Conservation (phyloP, 2,888 invertebrate genomes). For the Lamellibrachia columna region DNA sequence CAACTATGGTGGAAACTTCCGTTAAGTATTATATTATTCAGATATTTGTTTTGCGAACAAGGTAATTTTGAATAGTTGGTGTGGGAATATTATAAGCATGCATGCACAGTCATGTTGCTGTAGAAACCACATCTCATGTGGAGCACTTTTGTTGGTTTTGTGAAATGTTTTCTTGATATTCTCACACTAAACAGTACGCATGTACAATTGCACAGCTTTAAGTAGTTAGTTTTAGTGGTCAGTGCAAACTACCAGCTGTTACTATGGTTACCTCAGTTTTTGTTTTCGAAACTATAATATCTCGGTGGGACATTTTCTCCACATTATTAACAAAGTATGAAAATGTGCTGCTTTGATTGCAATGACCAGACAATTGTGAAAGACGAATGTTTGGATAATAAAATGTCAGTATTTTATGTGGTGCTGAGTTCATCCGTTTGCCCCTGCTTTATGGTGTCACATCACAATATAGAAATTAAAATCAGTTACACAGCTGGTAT, state of each 20-base stretch:
- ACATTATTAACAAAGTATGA: not conserved
- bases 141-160: slow-evolving; percentile 12
- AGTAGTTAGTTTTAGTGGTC: not conserved
- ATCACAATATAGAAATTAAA: no score
- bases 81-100: not conserved
- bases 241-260: not conserved
- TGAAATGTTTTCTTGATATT: slow-evolving; percentile 5
- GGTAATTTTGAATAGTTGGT: not conserved
- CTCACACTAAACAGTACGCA: not conserved
- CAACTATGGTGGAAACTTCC: not conserved
- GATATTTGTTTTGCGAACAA: not conserved
- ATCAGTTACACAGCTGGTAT: no score
- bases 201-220: not conserved
- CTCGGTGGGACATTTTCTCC: not conserved
- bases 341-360: not conserved
- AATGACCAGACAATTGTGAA: not conserved
- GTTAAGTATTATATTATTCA: not conserved
- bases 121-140: not conserved
- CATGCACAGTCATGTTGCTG: not conserved
- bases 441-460: not conserved
- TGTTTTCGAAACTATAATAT: not conserved
- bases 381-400: slow-evolving; percentile 12
- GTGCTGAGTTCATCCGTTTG: not conserved
- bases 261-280: not conserved
- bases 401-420: slow-evolving; percentile 3